These are phyloP conservation scores for Drosophila sordidapex DNA, from an alignment of 2,888 invertebrate genomes.

Conservation along the genomic window DNA sequence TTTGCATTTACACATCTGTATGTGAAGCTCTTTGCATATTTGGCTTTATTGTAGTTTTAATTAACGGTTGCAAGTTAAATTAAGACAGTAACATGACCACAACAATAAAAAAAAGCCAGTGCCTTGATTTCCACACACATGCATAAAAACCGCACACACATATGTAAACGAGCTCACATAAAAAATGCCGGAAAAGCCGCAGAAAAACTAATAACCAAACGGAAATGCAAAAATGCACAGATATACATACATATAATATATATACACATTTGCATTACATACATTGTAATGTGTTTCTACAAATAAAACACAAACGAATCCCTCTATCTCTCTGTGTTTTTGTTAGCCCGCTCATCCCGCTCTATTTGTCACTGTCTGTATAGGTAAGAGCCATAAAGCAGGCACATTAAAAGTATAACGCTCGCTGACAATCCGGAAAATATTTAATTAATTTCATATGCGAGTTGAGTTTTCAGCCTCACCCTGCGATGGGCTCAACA, in stretches of 20 bases:
- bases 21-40: conserved; percentile 22
- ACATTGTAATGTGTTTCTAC: conserved; percentile 13
- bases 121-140: conserved; percentile 40
- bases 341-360: background rate
- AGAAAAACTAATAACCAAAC: conserved; percentile 79
- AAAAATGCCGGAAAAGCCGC: conserved; percentile 73
- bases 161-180: conserved; percentile 18
- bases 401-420: conserved; percentile 71
- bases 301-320: background rate
- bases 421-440: conserved; percentile 58
- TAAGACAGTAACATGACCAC: conserved; percentile 73
- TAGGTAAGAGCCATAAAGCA: conserved; percentile 77
- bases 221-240: conserved; percentile 72
- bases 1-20: conserved; percentile 20
- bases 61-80: conserved; percentile 74
- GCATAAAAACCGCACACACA: conserved; percentile 33
- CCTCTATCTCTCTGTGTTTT: background rate
- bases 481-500: conserved; percentile 14
- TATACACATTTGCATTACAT: conserved; percentile 19
- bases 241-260: conserved; percentile 5
- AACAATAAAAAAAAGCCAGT: conserved; percentile 34
- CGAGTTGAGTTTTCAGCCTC: conserved; percentile 47
- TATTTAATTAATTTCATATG: conserved; percentile 80
- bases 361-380: background rate
- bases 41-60: conserved; percentile 62